Evolutionary conservation across 2,797 vertebrate species (phyloP).

Genomic region (Malacoctenus gilli): DNA sequence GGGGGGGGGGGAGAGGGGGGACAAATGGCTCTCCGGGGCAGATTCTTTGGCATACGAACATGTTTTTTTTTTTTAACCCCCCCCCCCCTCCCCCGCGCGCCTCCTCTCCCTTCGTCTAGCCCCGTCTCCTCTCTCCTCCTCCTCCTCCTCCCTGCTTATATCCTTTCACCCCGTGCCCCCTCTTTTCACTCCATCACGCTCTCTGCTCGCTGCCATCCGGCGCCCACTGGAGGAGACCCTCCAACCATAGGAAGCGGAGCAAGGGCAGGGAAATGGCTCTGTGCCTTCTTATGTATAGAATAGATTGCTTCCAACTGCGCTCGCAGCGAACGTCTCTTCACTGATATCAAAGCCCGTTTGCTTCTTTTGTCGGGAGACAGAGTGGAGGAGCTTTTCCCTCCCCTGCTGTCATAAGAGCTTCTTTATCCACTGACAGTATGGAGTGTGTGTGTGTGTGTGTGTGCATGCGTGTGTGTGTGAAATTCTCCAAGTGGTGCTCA

Average conservation of each 20-base stretch:
- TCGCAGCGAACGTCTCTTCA: conserved; percentile 56
- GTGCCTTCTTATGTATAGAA: conserved; percentile 61
- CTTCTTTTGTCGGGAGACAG: conserved; percentile 56
- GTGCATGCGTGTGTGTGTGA: conserved; percentile 9
- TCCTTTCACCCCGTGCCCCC: conserved; percentile 56
- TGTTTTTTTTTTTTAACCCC: conserved; percentile 50
- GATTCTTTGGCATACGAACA: conserved; percentile 72
- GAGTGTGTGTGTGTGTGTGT: neutral
- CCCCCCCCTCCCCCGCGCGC: neutral
- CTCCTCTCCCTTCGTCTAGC: conserved; percentile 3
- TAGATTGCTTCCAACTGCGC: conserved; percentile 64
- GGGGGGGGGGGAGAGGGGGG: no score
- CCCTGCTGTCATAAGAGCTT: conserved; percentile 56
- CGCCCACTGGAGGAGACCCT: conserved; percentile 38
- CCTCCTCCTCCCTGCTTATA: conserved; percentile 31
- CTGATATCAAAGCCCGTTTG: conserved; percentile 67
- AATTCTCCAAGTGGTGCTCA: conserved; percentile 39
- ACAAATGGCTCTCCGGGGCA: conserved; percentile 82
- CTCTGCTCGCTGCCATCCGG: conserved; percentile 15
- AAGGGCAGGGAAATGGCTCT: conserved; percentile 57
- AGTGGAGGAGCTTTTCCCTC: conserved; percentile 50
- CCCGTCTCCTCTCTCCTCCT: conserved; percentile 42
- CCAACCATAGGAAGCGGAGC: conserved; percentile 38
- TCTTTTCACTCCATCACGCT: conserved; percentile 63
- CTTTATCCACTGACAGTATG: conserved; percentile 54